Conservation (phyloP, 2,797 vertebrate genomes). For the Macroramphosus scolopax region DNA sequence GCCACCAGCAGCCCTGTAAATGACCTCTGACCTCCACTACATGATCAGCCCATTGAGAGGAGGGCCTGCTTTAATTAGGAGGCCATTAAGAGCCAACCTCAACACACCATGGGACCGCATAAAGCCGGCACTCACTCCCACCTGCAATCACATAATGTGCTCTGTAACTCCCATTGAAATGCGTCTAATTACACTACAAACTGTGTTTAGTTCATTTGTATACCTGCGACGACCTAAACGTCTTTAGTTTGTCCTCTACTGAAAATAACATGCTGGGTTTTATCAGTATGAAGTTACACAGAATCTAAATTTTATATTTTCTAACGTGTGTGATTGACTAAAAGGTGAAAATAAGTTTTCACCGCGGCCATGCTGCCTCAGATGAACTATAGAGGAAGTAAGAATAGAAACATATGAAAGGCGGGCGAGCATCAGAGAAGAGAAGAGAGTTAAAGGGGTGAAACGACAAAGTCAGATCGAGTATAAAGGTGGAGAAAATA, state of each 20-base stretch:
- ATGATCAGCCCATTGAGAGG: conserved; percentile 78
- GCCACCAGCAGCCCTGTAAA: conserved; percentile 72
- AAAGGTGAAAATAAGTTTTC: conserved; percentile 29
- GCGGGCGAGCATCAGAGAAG: conserved; percentile 38
- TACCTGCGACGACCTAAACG: not conserved
- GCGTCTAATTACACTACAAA: not conserved
- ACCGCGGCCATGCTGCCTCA: conserved; percentile 4
- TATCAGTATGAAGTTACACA: not conserved
- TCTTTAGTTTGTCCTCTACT: not conserved
- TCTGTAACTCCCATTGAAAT: not conserved
- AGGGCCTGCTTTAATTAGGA: conserved; percentile 75
- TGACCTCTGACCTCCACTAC: conserved; percentile 76
- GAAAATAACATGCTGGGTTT: not conserved
- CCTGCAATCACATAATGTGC: conserved; percentile 42
- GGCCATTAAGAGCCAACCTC: conserved; percentile 75
- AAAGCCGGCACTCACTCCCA: conserved; percentile 48
- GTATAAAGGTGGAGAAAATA: conserved; percentile 79
- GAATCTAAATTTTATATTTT: too few species aligned
- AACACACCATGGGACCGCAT: conserved; percentile 61
- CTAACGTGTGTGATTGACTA: not conserved
- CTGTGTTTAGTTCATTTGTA: too few species aligned
- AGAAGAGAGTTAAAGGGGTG: conserved; percentile 15
- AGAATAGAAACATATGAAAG: conserved; percentile 39
- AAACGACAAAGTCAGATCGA: conserved; percentile 65
- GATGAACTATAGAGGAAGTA: conserved; percentile 48